These are phyloP conservation scores for Gallinago paraguaiae DNA, from an alignment of 2,113 vertebrate species.

Conservation along the genomic window DNA sequence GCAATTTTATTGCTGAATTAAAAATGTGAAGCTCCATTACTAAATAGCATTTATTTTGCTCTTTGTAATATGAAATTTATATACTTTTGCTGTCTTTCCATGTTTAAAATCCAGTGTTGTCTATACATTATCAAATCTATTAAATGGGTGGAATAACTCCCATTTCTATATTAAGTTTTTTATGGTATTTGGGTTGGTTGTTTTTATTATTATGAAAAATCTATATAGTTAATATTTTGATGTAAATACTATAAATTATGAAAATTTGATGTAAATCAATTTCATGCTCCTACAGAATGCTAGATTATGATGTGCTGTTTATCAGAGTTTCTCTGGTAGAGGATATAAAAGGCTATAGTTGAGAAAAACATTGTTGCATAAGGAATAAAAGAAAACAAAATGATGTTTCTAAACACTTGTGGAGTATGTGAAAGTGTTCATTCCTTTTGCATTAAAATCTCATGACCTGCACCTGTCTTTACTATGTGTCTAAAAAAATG, in stretches of 20 bases:
- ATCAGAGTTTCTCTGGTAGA: neutral
- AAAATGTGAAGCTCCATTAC: neutral
- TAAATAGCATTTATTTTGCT: neutral
- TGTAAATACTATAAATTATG: neutral
- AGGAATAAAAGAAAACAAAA: neutral
- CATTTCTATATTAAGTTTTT: neutral
- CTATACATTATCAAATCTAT: neutral
- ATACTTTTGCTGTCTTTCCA: neutral
- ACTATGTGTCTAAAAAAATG: neutral
- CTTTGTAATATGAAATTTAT: neutral
- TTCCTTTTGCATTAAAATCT: neutral
- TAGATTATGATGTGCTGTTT: neutral
- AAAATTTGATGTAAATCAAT: neutral
- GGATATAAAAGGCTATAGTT: neutral
- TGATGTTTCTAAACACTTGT: neutral
- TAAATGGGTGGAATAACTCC: fast-evolving
- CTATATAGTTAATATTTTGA: neutral
- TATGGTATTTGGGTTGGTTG: neutral
- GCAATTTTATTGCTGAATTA: neutral
- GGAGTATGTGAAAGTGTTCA: neutral
- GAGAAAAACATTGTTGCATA: neutral
- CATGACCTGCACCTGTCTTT: neutral
- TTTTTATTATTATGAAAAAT: neutral
- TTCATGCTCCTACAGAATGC: neutral
- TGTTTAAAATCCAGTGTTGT: neutral